phyloP scores from a whole-genome alignment of 2,888 invertebrate genomes.

The Ophion costatus region DNA sequence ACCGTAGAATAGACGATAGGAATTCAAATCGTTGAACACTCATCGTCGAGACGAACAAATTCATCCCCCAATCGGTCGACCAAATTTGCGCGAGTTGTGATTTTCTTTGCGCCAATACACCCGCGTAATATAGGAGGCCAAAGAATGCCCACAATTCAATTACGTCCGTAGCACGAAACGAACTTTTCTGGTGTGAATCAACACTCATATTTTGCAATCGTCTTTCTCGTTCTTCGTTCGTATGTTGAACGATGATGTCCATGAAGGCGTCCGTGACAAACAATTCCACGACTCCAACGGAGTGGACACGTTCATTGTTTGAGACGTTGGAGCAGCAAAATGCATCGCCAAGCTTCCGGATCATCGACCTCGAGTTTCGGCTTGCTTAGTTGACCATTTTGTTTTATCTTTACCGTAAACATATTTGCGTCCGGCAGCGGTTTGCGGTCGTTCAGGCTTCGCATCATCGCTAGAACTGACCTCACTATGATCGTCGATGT shows the following conservation, averaged over 20 bases:
- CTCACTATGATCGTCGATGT: too few relatives aligned
- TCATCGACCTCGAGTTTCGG: too few relatives aligned
- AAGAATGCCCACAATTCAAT: conserved; percentile 5
- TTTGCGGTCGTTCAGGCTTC: too few relatives aligned
- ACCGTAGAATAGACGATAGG: conserved; percentile 58
- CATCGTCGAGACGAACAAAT: conserved; percentile 62
- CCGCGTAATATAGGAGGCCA: conserved; percentile 11
- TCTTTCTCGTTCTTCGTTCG: conserved; percentile 8
- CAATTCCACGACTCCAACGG: not conserved
- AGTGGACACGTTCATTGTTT: not conserved
- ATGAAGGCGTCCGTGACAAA: conserved; percentile 9
- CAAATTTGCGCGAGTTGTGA: not conserved
- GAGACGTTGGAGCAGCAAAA: too few relatives aligned
- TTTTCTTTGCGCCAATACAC: not conserved
- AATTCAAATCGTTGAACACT: conserved; percentile 59
- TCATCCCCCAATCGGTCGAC: conserved; percentile 4
- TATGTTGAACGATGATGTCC: not conserved
- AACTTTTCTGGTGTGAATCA: not conserved
- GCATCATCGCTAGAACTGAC: too few relatives aligned
- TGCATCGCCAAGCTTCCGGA: too few relatives aligned
- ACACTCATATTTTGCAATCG: not conserved
- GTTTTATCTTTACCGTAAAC: too few relatives aligned
- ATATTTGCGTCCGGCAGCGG: too few relatives aligned
- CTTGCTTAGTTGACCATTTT: too few relatives aligned
- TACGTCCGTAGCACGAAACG: not conserved